These are phyloP conservation scores for Xanthia icteritia DNA, from an alignment of 2,888 invertebrate genomes.

Conservation along the genomic window DNA sequence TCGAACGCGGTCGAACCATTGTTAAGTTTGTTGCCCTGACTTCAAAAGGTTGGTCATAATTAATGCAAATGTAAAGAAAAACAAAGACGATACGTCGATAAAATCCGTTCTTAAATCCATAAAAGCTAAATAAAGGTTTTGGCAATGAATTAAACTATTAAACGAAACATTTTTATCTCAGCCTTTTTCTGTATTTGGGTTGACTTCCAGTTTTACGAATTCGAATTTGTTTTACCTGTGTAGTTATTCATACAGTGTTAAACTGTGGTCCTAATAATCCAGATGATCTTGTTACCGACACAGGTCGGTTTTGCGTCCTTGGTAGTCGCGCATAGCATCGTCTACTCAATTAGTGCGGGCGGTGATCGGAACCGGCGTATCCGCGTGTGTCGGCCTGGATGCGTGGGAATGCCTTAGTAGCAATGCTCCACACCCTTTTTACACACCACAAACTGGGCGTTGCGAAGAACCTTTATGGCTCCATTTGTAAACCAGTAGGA, in stretches of 20 bases:
- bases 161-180: not conserved
- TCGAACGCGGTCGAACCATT: conserved; percentile 31
- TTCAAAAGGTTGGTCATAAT: conserved; percentile 28
- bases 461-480: conserved; percentile 61
- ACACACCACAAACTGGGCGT: conserved; percentile 66
- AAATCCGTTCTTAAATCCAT: conserved; percentile 21
- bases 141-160: not conserved
- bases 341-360: conserved; percentile 86
- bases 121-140: conserved; percentile 10
- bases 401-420: conserved; percentile 84
- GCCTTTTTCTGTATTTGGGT: not conserved
- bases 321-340: conserved; percentile 73
- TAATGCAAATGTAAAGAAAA: conserved; percentile 10
- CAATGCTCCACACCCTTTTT: conserved; percentile 76
- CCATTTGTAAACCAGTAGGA: conserved; percentile 47
- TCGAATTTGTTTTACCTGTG: conserved; percentile 4
- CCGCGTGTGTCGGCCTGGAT: conserved; percentile 80
- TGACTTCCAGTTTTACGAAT: conserved; percentile 4
- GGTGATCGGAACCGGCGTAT: conserved; percentile 87
- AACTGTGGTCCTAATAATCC: conserved; percentile 22
- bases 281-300: conserved; percentile 55
- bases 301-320: conserved; percentile 72
- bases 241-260: not conserved
- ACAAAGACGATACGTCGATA: conserved; percentile 13
- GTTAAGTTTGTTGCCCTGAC: conserved; percentile 34